Percentiles rank a stretch among this genome's conserved stretches.
phyloP scores from a whole-genome alignment of 2,113 vertebrate species.

The Elgaria multicarinata region DNA sequence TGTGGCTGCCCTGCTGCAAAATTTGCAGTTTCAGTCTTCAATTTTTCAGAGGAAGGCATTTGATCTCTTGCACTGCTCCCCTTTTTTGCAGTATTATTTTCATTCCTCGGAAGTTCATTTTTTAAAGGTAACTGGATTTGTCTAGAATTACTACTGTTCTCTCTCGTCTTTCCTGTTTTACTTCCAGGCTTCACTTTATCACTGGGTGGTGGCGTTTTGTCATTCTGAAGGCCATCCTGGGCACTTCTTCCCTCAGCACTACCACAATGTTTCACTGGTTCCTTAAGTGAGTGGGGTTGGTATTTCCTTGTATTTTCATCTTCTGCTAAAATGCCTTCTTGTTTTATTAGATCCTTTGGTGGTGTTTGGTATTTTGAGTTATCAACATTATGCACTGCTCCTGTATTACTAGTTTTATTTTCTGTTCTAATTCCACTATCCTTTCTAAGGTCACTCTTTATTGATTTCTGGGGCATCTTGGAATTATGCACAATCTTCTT shows the following conservation, averaged over 20 bases:
- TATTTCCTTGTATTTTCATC: constrained; percentile 23
- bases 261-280: neutral
- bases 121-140: neutral
- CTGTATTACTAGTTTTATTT: constrained; percentile 16
- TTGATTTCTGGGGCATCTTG: constrained; percentile 16
- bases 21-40: neutral
- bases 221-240: constrained; percentile 7
- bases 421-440: constrained; percentile 23
- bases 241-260: neutral
- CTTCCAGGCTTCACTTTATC: neutral
- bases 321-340: neutral
- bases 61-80: neutral
- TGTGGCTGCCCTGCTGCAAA: neutral
- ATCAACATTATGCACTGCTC: constrained; percentile 15
- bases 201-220: constrained; percentile 12
- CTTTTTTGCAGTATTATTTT: neutral
- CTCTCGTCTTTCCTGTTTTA: neutral
- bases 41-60: neutral
- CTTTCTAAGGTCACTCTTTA: neutral
- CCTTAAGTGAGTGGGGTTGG: neutral
- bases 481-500: constrained; percentile 23
- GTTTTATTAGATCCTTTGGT: constrained; percentile 23
- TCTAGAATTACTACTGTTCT: rapidly evolving
- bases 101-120: constrained; percentile 6
- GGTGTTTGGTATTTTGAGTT: constrained; percentile 19